phyloP scores from a whole-genome alignment of 2,888 invertebrate species.

The Cosmorhoe ocellata region DNA sequence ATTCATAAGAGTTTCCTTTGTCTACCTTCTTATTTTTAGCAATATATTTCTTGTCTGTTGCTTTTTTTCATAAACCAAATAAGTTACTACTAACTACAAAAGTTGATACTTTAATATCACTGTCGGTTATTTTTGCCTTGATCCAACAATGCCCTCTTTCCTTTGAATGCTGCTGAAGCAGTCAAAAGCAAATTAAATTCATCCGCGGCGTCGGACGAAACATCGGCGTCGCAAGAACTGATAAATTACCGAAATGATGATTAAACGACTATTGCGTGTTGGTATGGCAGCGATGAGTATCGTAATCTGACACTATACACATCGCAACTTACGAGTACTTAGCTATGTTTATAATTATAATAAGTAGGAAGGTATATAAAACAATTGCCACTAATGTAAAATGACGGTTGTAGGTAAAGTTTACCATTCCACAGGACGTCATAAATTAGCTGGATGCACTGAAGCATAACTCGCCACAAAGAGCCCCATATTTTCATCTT shows the following conservation, averaged over 20 bases:
- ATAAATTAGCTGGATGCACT: constrained; percentile 72
- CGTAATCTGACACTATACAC: constrained; percentile 45
- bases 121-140: background rate
- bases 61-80: too few relatives aligned
- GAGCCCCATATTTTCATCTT: constrained; percentile 60
- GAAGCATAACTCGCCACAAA: constrained; percentile 64
- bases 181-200: constrained; percentile 79
- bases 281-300: constrained; percentile 37
- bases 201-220: constrained; percentile 55
- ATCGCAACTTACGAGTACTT: constrained; percentile 38
- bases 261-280: constrained; percentile 69
- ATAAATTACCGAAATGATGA: constrained; percentile 75
- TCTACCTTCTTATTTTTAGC: too few relatives aligned
- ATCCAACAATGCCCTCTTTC: constrained; percentile 1
- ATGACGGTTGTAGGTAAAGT: background rate
- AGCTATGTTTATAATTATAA: too few relatives aligned
- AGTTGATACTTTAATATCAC: too few relatives aligned
- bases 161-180: constrained; percentile 70
- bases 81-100: too few relatives aligned
- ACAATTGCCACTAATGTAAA: background rate
- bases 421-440: constrained; percentile 64
- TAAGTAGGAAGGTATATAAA: too few relatives aligned
- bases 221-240: constrained; percentile 56
- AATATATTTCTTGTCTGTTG: too few relatives aligned
- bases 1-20: too few relatives aligned